Conservation (phyloP, 1,140 invertebrate species). For the Bicyclus anynana region DNA sequence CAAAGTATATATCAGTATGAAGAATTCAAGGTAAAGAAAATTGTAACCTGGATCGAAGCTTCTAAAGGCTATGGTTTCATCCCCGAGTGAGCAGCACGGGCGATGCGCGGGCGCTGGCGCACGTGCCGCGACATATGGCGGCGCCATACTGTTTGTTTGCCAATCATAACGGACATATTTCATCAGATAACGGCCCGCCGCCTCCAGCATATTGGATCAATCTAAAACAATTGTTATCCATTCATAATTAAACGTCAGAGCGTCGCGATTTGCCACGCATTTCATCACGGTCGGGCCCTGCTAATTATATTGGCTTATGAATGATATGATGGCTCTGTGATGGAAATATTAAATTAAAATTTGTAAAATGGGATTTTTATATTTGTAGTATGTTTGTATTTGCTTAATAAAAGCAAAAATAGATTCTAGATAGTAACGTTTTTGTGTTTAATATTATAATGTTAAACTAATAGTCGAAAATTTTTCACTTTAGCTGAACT, state of each 20-base stretch:
- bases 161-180: conserved; percentile 77
- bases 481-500: too few relatives aligned
- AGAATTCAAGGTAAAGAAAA: too few relatives aligned
- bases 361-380: conserved; percentile 7
- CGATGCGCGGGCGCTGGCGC: conserved; percentile 67
- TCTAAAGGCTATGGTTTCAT: conserved; percentile 53
- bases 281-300: conserved; percentile 35
- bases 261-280: conserved; percentile 47
- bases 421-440: too few relatives aligned
- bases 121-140: conserved; percentile 75
- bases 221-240: conserved; percentile 66
- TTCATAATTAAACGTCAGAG: conserved; percentile 56
- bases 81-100: conserved; percentile 62
- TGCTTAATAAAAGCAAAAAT: too few relatives aligned
- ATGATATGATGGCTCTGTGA: neutral
- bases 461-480: too few relatives aligned
- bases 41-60: too few relatives aligned
- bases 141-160: conserved; percentile 75
- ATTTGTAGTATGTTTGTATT: neutral
- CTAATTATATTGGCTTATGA: conserved; percentile 20
- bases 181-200: conserved; percentile 72
- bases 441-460: too few relatives aligned
- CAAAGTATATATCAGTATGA: too few relatives aligned
- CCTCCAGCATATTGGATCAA: conserved; percentile 60
- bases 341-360: too few relatives aligned